Evolutionary conservation across 1,140 invertebrate species (phyloP), one percentile per base, ranked within the genome.

Genomic region (Cyclargus thomasi): DNA sequence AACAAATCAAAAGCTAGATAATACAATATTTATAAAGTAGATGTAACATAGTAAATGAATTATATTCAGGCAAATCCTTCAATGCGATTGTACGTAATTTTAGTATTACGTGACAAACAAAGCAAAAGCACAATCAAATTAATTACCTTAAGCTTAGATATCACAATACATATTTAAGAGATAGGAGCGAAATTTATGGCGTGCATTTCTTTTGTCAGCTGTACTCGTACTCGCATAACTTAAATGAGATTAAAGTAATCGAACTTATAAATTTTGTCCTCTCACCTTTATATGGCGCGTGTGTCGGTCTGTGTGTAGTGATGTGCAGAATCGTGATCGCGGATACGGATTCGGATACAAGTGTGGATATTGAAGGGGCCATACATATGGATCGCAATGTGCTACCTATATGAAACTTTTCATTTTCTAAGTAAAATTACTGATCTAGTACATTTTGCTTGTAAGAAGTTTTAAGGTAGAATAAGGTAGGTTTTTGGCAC

Each of bases 241-340:
- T 88, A 90, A 78, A 80, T 82, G 81, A 90, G 88, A 90, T 90
- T 88, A 90, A 90, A 90, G 84, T 90, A 90, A 90, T 90, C 88
- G 88, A 90, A 90, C 88, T 88, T 90, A 90, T 90, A 90, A 90
- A 90, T 90, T 90, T 88, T 88, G 88, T 88, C 88, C 83, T 80
- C 85, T 90, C 87, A 90, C 85, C 86, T 90, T 81, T 90, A 86
- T 84, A 88, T 81, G 84, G 83, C 79, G 79, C 78, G 79, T 77
- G 82, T 79, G 81, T 77, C 81, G 81, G 78, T 86, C 83, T 86
- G 86, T 86, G 85, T 86, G 14, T 47, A 47, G 39, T 47, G 39
- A 47, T 47, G 39, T 14, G 39, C 39, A 11, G 39, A 4, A 1
- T 47, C 39, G 39, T 8, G 39, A 3, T 7, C 10, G 1, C 36